Evolutionary conservation across 2,113 vertebrate species (phyloP).

Genomic region (Oncorhynchus masou): DNA sequence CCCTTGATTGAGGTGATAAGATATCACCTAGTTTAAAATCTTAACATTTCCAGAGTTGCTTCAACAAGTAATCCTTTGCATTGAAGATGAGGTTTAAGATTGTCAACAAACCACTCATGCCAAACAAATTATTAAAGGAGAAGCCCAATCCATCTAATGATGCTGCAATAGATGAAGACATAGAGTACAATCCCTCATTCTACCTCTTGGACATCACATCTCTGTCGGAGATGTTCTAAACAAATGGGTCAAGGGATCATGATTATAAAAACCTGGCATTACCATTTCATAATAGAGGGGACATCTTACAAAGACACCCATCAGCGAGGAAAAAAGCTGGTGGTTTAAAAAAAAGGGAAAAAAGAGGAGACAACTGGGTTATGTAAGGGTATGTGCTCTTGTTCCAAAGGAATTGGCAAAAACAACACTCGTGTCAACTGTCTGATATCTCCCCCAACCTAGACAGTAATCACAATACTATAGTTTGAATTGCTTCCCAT

Average conservation of each 20-base stretch:
- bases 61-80: too few relatives aligned
- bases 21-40: too few relatives aligned
- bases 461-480: constrained; percentile 35
- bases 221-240: not conserved
- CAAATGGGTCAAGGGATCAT: constrained; percentile 23
- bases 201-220: too few relatives aligned
- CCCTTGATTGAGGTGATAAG: too few relatives aligned
- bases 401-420: constrained; percentile 48
- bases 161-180: too few relatives aligned
- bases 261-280: constrained; percentile 34
- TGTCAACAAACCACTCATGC: too few relatives aligned
- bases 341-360: not conserved
- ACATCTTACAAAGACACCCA: constrained; percentile 20
- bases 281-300: constrained; percentile 28
- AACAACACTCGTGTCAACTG: constrained; percentile 45
- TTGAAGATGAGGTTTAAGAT: too few relatives aligned
- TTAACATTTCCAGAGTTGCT: too few relatives aligned
- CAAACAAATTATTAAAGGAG: too few relatives aligned
- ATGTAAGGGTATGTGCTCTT: constrained; percentile 42
- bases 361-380: constrained; percentile 19
- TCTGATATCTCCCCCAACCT: constrained; percentile 29
- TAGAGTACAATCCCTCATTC: too few relatives aligned
- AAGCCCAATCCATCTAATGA: too few relatives aligned
- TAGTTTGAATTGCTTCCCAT: too few relatives aligned
- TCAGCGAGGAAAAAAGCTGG: constrained; percentile 30